Conservation (phyloP, 2,888 invertebrate species). For the Sisyra nigra region DNA sequence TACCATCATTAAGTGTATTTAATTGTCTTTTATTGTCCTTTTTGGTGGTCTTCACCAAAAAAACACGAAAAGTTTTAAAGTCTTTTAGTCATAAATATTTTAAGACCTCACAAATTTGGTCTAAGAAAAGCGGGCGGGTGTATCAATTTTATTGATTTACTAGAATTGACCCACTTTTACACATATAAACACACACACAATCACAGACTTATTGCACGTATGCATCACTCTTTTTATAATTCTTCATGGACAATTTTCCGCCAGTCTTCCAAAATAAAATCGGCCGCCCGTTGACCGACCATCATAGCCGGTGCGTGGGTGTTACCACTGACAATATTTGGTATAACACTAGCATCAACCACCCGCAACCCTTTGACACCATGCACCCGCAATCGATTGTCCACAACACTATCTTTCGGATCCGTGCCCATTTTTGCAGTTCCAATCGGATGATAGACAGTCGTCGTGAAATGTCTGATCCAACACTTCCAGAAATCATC, state of each 20-base stretch:
- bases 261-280: slow-evolving; percentile 74
- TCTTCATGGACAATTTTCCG: background rate
- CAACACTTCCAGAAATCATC: slow-evolving; percentile 82
- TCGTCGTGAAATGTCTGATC: slow-evolving; percentile 60
- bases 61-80: no score
- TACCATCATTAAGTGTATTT: no score
- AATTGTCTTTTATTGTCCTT: no score
- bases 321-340: slow-evolving; percentile 78
- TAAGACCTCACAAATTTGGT: no score
- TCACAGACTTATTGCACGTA: background rate
- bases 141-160: no score
- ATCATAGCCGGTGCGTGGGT: slow-evolving; percentile 81
- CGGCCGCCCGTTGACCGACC: slow-evolving; percentile 81
- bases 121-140: no score
- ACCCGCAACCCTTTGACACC: slow-evolving; percentile 64
- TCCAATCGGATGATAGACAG: slow-evolving; percentile 72
- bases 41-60: no score
- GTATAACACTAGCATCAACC: slow-evolving; percentile 79
- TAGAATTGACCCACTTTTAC: no score
- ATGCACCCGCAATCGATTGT: slow-evolving; percentile 57
- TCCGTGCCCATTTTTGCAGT: slow-evolving; percentile 81
- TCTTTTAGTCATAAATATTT: no score
- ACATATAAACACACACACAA: no score
- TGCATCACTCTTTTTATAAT: background rate
- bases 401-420: slow-evolving; percentile 55